Evolutionary conservation across 2,888 invertebrate genomes (phyloP), one percentile per base, ranked within the genome.

Genomic region (Mycalesis mineus): DNA sequence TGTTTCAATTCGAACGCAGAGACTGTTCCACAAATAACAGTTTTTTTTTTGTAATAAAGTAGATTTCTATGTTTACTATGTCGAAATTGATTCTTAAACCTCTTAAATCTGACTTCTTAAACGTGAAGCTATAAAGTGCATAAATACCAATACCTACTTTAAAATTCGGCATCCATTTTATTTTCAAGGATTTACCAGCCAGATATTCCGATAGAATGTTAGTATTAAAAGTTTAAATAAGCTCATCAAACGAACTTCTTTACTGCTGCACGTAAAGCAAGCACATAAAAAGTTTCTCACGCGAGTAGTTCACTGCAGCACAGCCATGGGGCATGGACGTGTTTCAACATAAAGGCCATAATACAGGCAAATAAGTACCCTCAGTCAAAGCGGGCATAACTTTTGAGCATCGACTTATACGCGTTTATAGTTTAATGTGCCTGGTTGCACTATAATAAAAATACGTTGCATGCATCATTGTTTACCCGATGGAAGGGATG

Each of bases 261-360:
- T 60, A 60, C 49, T 44, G 42, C 58, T 60, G 57, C 65, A 63
- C 61, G 63, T 65, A 63, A 65, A 63, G 55, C 63, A 61, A 61
- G 57, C 61, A 65, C 57, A 61, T 63, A 65, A 65, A 63, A 62
- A 62, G 60, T 62, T 62, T 58, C 55, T 49, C 54, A 57, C 57
- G 60, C 55, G 45, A 57, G 41, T 54, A 44, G 49, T 53, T 56
- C 37, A 40, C 50, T 50, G 39, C 57, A 60, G 54, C 54, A 22
- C 22, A 22, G 49, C 44, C 22, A 22, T 22, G 22, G 22, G 22
- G 22, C 22, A 22, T 22, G 22, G 22, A 22, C 22, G 22, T n/a
- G n/a, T n/a, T n/a, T n/a, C n/a, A n/a, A n/a, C 22, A 22, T 4
- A 2, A 22, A 22, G 22, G 22, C 22, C 5, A 61, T 55, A 54